Evolutionary conservation across 2,888 invertebrate genomes (phyloP).

Genomic region (Timandra comae): DNA sequence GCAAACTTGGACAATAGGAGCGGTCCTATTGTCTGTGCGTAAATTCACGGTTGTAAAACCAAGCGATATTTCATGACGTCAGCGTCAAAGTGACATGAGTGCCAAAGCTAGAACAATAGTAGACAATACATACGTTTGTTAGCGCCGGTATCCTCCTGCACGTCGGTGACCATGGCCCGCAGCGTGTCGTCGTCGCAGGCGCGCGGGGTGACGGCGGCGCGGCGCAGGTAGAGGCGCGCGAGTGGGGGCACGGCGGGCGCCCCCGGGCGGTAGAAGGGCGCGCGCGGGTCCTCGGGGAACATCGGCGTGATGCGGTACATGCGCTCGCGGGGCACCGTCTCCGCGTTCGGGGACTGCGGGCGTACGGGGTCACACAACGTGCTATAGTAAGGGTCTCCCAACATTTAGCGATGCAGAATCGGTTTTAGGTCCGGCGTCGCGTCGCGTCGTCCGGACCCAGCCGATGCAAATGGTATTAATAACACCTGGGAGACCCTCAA

Average conservation of each 20-base stretch:
- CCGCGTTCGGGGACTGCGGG: conserved; percentile 85
- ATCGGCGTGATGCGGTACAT: conserved; percentile 93
- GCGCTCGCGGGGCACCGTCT: conserved; percentile 86
- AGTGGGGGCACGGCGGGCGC: conserved; percentile 85
- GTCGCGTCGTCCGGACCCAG: too few species aligned
- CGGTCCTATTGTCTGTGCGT: too few species aligned
- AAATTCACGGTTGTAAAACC: too few species aligned
- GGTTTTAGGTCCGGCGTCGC: too few species aligned
- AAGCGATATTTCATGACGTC: not conserved
- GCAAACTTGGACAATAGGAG: too few species aligned
- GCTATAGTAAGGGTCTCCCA: too few species aligned
- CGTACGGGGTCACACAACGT: too few species aligned
- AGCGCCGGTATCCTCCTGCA: conserved; percentile 81
- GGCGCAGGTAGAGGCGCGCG: conserved; percentile 83
- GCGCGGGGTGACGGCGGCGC: too few species aligned
- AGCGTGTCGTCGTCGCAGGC: conserved; percentile 81
- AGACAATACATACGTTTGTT: conserved; percentile 77
- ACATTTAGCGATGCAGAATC: too few species aligned
- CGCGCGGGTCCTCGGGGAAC: conserved; percentile 92
- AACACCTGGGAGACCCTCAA: too few species aligned
- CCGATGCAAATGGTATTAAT: too few species aligned
- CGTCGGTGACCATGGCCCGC: conserved; percentile 76
- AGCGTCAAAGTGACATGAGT: not conserved
- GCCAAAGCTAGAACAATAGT: not conserved
- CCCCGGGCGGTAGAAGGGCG: conserved; percentile 92